Evolutionary conservation across 2,113 vertebrate genomes (phyloP).

Genomic region (Cacatua alba): DNA sequence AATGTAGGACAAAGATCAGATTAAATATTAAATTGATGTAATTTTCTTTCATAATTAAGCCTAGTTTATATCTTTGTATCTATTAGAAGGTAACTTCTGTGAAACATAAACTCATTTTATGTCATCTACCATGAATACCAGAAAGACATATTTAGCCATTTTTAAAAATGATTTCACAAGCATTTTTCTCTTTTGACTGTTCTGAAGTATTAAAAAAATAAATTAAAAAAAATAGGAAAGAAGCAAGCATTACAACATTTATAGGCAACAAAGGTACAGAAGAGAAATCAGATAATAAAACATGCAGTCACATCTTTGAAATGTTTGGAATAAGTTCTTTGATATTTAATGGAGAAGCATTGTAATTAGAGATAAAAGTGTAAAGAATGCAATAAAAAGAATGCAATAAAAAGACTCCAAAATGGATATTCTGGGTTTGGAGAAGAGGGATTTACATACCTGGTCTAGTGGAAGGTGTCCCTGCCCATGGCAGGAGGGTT

Average conservation of each 20-base stretch:
- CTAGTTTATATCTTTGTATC: background rate
- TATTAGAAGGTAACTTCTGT: background rate
- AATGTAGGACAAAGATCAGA: background rate
- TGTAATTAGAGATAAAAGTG: background rate
- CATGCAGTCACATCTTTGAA: background rate
- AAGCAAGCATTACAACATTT: background rate
- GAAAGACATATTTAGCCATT: background rate
- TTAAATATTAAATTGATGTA: background rate
- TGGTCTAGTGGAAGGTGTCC: background rate
- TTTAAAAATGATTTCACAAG: background rate
- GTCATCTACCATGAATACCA: background rate
- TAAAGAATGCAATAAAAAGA: background rate
- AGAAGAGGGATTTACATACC: background rate
- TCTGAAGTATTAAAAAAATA: background rate
- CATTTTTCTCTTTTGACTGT: background rate
- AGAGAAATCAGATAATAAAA: background rate
- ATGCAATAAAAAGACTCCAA: background rate
- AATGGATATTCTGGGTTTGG: background rate
- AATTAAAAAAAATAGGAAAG: background rate
- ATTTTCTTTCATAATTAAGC: background rate
- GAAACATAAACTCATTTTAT: background rate
- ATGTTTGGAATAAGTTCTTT: background rate
- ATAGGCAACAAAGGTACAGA: background rate
- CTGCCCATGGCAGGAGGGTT: fast-evolving
- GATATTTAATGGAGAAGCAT: background rate